Conservation (phyloP, 2,888 invertebrate genomes). For the Trissolcus brochymenae region DNA sequence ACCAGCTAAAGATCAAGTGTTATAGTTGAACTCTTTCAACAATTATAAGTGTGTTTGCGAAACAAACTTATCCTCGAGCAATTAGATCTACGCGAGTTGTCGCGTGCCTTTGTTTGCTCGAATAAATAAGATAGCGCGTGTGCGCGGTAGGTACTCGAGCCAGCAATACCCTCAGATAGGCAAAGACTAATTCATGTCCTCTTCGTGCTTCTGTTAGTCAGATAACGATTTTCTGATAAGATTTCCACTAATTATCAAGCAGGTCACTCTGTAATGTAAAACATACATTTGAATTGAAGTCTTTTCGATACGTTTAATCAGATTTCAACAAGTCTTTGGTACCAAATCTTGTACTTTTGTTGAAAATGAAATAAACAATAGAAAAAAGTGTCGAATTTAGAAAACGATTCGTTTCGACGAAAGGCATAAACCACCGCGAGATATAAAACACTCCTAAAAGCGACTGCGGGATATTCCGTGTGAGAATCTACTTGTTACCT, state of each 20-base stretch:
- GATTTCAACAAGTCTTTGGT: too few species aligned
- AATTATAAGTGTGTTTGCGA: conserved; percentile 59
- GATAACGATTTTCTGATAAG: conserved; percentile 33
- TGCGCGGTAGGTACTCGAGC: conserved; percentile 28
- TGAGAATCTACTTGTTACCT: conserved; percentile 24
- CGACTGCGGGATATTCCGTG: conserved; percentile 7
- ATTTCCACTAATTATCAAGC: background rate
- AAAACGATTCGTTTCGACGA: conserved; percentile 8
- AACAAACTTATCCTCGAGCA: conserved; percentile 63
- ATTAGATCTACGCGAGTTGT: conserved; percentile 61
- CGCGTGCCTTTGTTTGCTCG: conserved; percentile 74
- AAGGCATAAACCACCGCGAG: background rate
- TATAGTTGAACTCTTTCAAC: too few species aligned
- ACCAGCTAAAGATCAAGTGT: too few species aligned
- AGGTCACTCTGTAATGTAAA: too few species aligned
- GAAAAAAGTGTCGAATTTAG: conserved; percentile 13
- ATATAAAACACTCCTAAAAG: conserved; percentile 10
- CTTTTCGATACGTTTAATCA: too few species aligned
- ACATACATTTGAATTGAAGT: too few species aligned
- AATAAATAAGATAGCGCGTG: conserved; percentile 69
- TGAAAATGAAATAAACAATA: too few species aligned
- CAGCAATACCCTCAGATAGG: conserved; percentile 34
- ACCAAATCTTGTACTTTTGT: too few species aligned
- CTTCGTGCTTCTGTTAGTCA: conserved; percentile 22
- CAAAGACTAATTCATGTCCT: conserved; percentile 36